phyloP scores from a whole-genome alignment of 2,113 vertebrate genomes.

The Percopsis transmontana region DNA sequence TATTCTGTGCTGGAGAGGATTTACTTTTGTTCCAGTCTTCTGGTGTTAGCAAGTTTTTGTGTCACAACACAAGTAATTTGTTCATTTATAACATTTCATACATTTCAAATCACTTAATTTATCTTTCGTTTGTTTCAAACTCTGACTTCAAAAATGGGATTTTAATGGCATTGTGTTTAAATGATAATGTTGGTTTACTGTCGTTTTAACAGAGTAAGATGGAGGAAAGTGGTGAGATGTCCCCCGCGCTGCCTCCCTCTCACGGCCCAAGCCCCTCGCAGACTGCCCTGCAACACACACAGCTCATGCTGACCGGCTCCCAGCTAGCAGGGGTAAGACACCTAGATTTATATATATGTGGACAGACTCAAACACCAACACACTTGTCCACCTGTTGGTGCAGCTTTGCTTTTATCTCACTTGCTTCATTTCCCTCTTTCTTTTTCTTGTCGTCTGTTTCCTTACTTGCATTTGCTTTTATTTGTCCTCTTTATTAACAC shows the following conservation, averaged over 20 bases:
- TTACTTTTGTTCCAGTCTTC: too few relatives aligned
- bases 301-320: conserved; percentile 90
- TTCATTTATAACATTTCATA: too few relatives aligned
- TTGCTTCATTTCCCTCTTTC: conserved; percentile 48
- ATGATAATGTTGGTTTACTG: neutral
- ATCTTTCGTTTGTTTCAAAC: too few relatives aligned
- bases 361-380: neutral
- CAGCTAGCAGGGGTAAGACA: conserved; percentile 88
- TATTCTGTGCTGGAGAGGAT: neutral
- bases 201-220: conserved; percentile 79
- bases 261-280: conserved; percentile 81
- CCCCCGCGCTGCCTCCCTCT: conserved; percentile 78
- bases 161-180: too few relatives aligned
- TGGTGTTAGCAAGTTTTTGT: too few relatives aligned
- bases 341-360: neutral
- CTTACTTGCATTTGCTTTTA: neutral
- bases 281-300: conserved; percentile 86
- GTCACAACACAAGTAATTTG: too few relatives aligned
- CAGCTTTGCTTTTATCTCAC: conserved; percentile 40
- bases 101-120: too few relatives aligned
- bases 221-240: conserved; percentile 84
- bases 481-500: neutral
- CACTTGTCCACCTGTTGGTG: neutral
- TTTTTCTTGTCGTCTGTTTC: conserved; percentile 16
- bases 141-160: too few relatives aligned